Conservation (phyloP, 1,140 invertebrate species). For the Bemisia tabaci region DNA sequence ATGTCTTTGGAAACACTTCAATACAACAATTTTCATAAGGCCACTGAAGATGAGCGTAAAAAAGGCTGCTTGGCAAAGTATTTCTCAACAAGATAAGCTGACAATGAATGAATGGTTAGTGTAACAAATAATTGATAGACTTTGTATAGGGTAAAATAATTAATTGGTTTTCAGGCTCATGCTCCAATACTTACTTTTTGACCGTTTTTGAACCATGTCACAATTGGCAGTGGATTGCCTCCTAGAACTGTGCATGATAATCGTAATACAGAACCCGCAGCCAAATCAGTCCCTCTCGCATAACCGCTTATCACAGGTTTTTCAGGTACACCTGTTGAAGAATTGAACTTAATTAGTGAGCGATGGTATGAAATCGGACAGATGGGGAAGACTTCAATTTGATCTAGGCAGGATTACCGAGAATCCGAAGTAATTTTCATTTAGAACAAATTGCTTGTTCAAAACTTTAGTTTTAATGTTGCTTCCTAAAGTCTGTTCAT, state of each 20-base stretch:
- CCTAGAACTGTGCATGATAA: constrained; percentile 82
- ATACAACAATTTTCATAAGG: background rate
- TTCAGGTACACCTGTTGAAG: constrained; percentile 88
- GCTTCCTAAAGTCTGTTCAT: too few relatives aligned
- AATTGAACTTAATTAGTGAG: too few relatives aligned
- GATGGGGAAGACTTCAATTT: too few relatives aligned
- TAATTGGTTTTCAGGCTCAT: constrained; percentile 31
- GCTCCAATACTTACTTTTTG: constrained; percentile 45
- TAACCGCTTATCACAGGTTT: constrained; percentile 80
- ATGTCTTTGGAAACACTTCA: too few relatives aligned
- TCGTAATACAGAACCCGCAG: constrained; percentile 69
- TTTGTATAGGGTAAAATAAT: too few relatives aligned
- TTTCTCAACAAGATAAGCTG: background rate
- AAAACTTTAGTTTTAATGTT: too few relatives aligned
- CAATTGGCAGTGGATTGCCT: constrained; percentile 80
- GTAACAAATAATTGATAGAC: too few relatives aligned
- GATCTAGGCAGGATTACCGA: too few relatives aligned
- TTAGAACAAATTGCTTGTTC: too few relatives aligned
- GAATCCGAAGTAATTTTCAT: too few relatives aligned
- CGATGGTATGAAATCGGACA: too few relatives aligned
- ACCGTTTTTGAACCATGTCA: constrained; percentile 84
- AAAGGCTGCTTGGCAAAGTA: background rate
- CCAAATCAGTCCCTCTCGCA: constrained; percentile 57
- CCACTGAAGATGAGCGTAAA: background rate
- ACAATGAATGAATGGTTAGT: too few relatives aligned